Evolutionary conservation across 2,888 invertebrate genomes (phyloP), one percentile per base, ranked within the genome.

Genomic region (Sesamia inferens): DNA sequence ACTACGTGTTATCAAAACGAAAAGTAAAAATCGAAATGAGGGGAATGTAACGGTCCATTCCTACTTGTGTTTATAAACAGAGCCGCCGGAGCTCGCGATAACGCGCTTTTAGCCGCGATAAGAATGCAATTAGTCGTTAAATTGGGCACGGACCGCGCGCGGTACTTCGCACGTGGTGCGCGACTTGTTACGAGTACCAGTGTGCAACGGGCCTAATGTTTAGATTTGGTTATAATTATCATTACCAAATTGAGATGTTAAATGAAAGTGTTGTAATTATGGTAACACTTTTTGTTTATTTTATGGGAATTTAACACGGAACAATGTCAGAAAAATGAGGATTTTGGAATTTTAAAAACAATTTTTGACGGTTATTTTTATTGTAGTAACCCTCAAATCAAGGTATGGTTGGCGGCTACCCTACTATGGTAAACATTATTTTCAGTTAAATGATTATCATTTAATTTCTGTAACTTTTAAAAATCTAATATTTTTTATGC

Each of bases 11-110:
- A 85, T 85, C 81, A 78, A 76, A 74, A 83, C 61, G 72, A 62
- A n/a, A 47, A 72, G 78, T 69, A 77, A 75, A 82, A 85, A 81
- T 83, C 76, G 78, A 87, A 72, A 68, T 22, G 76, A 78, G 80
- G 84, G 83, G 84, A 83, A 83, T 85, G 76, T 88, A 88, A 85
- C 85, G 88, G 86, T 69, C 65, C 76, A 75, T 85, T 86, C 82
- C 72, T 83, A 81, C 82, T 80, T 39, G 57, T 89, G 86, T 89
- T 88, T 89, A 84, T 88, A 88, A 89, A 89, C 88, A 88, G 39
- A 67, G 58, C 61, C 76, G 83, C 22, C 68, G 70, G 69, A 24
- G 77, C 73, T 72, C 78, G 82, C 84, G 85, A 84, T 82, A 85
- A 79, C 79, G 65, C 72, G 86, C 82, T 85, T 83, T 83, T 78